Conservation (phyloP, 2,888 invertebrate genomes). For the Biston stratarius region DNA sequence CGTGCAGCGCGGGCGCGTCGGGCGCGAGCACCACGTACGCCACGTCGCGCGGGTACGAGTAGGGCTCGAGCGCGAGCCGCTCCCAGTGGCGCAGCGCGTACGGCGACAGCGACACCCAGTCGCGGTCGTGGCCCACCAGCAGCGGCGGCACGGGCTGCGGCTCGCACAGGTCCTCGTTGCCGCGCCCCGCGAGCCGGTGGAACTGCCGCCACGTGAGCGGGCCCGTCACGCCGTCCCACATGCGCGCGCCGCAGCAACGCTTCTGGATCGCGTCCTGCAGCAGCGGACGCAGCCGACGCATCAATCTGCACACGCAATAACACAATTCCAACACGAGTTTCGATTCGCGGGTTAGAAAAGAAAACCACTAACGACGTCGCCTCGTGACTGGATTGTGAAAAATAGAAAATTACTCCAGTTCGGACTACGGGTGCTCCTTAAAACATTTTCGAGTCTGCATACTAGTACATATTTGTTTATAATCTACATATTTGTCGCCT, state of each 20-base stretch:
- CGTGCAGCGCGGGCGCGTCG: slow-evolving; percentile 94
- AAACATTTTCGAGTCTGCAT: too few species aligned
- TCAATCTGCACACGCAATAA: slow-evolving; percentile 73
- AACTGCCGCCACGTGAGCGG: slow-evolving; percentile 99
- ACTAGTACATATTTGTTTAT: too few species aligned
- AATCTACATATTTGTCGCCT: too few species aligned
- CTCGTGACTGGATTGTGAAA: too few species aligned
- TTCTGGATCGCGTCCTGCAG: slow-evolving; percentile 98
- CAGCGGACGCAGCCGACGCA: slow-evolving; percentile 96
- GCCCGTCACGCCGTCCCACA: slow-evolving; percentile 98
- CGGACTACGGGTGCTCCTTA: too few species aligned
- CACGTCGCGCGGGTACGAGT: slow-evolving; percentile 97
- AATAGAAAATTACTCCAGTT: too few species aligned
- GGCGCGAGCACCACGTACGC: slow-evolving; percentile 98
- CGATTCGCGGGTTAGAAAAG: too few species aligned
- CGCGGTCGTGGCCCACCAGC: slow-evolving; percentile 97
- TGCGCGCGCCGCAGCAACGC: slow-evolving; percentile 93
- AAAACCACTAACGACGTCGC: too few species aligned
- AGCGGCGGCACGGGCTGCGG: slow-evolving; percentile 98
- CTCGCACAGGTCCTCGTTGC: slow-evolving; percentile 97
- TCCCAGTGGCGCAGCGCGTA: slow-evolving; percentile 98
- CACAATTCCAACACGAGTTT: too few species aligned
- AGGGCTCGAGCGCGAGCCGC: slow-evolving; percentile 97
- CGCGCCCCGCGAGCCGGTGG: slow-evolving; percentile 97
- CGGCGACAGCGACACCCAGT: slow-evolving; percentile 97